A percentile compares a stretch with the other conserved stretches of the same genome.
Conservation (phyloP, 2,113 vertebrate species). For the Oreochromis tanganicae region DNA sequence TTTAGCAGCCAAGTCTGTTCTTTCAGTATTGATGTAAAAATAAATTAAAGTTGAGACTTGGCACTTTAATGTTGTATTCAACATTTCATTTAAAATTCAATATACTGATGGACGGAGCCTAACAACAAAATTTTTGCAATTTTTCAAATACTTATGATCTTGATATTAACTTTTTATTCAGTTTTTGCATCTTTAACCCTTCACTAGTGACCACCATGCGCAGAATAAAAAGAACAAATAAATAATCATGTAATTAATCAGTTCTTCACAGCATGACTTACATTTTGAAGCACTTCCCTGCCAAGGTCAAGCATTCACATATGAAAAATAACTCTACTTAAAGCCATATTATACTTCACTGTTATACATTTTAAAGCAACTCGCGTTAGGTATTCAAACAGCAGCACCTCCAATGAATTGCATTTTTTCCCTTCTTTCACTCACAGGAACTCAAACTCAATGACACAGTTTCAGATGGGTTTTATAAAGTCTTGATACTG, state of each 20-base stretch:
- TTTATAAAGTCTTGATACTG: background rate
- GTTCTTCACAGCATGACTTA: background rate
- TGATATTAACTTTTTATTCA: background rate
- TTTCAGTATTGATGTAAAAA: background rate
- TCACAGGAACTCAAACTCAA: background rate
- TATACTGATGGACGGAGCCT: background rate
- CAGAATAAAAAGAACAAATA: background rate
- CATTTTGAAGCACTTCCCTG: background rate
- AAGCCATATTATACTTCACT: background rate
- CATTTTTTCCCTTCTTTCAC: background rate
- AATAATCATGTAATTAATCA: background rate
- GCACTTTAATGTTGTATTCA: background rate
- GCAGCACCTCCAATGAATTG: background rate
- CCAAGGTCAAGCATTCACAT: background rate
- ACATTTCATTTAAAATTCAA: background rate
- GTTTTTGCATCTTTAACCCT: background rate
- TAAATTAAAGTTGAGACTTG: background rate
- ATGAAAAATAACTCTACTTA: background rate
- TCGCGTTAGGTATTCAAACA: background rate
- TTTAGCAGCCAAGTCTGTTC: background rate
- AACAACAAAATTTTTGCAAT: background rate
- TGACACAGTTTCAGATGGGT: background rate
- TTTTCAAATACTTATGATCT: background rate
- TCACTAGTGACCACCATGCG: background rate
- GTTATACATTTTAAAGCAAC: background rate